Conservation (phyloP, 2,888 invertebrate species). For the Calliopum simillimum region DNA sequence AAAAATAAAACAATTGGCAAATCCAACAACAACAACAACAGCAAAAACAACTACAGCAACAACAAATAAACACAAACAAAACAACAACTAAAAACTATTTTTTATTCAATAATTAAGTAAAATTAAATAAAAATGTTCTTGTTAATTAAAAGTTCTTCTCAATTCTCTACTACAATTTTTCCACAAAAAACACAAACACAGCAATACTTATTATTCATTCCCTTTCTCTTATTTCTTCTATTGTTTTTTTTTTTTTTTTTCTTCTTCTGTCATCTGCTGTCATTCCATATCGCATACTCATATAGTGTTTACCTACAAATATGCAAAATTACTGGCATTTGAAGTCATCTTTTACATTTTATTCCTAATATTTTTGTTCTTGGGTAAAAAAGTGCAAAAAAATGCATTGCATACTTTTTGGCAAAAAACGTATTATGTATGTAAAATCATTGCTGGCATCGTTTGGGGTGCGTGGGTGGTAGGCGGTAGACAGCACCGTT, state of each 20-base stretch:
- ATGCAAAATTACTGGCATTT: conserved; percentile 6
- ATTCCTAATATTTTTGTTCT: conserved; percentile 17
- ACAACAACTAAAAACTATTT: not conserved
- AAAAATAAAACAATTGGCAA: conserved; percentile 35
- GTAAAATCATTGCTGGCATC: not conserved
- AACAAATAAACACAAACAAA: conserved; percentile 37
- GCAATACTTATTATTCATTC: too few relatives aligned
- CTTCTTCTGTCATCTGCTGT: conserved; percentile 40
- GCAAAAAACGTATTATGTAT: not conserved
- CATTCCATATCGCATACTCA: conserved; percentile 20
- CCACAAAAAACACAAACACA: too few relatives aligned
- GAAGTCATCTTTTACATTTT: conserved; percentile 3
- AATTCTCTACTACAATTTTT: conserved; percentile 13
- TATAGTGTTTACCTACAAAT: too few relatives aligned
- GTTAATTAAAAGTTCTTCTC: conserved; percentile 30
- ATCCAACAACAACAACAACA: conserved; percentile 45
- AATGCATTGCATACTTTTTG: conserved; percentile 20
- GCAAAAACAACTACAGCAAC: conserved; percentile 24
- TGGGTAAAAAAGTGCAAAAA: conserved; percentile 2
- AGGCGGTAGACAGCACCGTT: not conserved
- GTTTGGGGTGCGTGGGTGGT: not conserved
- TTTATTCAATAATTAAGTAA: not conserved
- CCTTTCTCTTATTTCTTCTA: too few relatives aligned
- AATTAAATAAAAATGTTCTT: conserved; percentile 32
- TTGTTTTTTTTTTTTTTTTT: conserved; percentile 34